Evolutionary conservation across 30 jellyfish, hydroid and myxozoan genomes (phyloP).

Genomic region (Aurelia sp.): DNA sequence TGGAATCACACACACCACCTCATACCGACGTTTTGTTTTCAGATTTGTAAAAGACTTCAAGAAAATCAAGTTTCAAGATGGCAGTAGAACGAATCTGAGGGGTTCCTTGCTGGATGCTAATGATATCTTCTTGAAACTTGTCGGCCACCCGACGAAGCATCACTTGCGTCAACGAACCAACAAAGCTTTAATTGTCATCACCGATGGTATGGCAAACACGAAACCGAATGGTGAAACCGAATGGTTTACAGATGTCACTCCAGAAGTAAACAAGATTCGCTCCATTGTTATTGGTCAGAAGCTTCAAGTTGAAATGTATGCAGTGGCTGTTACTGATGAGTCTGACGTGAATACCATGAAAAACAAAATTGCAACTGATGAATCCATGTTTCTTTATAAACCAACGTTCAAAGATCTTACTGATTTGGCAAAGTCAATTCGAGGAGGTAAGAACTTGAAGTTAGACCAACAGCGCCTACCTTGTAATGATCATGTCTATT

Average conservation of each 20-base stretch:
- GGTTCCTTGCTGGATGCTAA: conserved; percentile 87
- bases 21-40: background rate
- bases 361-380: conserved; percentile 80
- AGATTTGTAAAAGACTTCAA: conserved; percentile 77
- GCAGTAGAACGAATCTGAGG: conserved; percentile 56
- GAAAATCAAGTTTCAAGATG: conserved; percentile 30
- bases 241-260: conserved; percentile 43
- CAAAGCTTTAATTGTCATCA: conserved; percentile 80
- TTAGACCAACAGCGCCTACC: too few species aligned
- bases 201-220: conserved; percentile 87
- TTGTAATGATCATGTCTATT: too few species aligned
- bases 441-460: conserved; percentile 84
- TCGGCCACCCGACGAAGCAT: conserved; percentile 60
- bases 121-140: conserved; percentile 58
- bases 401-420: conserved; percentile 71
- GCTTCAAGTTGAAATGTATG: conserved; percentile 61
- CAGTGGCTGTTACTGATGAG: conserved; percentile 69
- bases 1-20: too few species aligned
- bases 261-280: conserved; percentile 41
- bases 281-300: conserved; percentile 11
- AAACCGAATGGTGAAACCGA: conserved; percentile 45
- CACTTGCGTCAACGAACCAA: conserved; percentile 60
- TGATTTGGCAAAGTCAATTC: conserved; percentile 75
- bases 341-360: conserved; percentile 36
- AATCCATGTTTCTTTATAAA: conserved; percentile 61